These are phyloP conservation scores for Erpobdella octoculata DNA, from an alignment of 2,888 invertebrate genomes.

Conservation along the genomic window DNA sequence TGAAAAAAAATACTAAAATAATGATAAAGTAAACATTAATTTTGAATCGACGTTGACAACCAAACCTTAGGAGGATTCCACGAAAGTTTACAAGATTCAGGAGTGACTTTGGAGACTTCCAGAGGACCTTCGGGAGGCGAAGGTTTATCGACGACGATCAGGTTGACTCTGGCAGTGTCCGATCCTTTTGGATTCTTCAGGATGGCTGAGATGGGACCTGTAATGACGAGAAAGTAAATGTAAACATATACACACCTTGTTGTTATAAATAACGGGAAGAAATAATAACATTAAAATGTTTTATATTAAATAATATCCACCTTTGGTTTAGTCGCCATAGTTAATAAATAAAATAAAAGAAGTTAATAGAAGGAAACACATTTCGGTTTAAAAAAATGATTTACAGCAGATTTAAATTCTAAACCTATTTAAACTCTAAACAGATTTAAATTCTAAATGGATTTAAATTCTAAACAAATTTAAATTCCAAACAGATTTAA, in stretches of 20 bases:
- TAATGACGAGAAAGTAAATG: too few relatives aligned
- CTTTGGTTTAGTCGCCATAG: too few relatives aligned
- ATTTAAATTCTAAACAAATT: too few relatives aligned
- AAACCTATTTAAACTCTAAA: too few relatives aligned
- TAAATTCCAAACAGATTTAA: too few relatives aligned
- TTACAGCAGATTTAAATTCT: too few relatives aligned
- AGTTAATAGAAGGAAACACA: too few relatives aligned
- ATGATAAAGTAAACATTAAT: neutral
- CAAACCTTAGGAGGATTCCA: slow-evolving; percentile 54
- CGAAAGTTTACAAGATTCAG: slow-evolving; percentile 80
- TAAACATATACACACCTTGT: neutral
- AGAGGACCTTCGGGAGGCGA: slow-evolving; percentile 83
- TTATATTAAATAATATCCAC: neutral
- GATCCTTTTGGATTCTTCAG: slow-evolving; percentile 81
- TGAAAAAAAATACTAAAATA: neutral
- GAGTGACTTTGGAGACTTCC: slow-evolving; percentile 82
- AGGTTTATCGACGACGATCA: slow-evolving; percentile 60
- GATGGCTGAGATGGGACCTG: slow-evolving; percentile 76
- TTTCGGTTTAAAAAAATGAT: too few relatives aligned
- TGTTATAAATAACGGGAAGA: too few relatives aligned
- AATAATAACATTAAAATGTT: too few relatives aligned
- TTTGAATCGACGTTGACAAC: neutral
- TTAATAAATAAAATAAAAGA: neutral
- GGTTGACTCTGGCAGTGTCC: slow-evolving; percentile 79
- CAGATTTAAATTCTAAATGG: too few relatives aligned